Conservation (phyloP, 2,797 vertebrate genomes). For the Esox lucius region DNA sequence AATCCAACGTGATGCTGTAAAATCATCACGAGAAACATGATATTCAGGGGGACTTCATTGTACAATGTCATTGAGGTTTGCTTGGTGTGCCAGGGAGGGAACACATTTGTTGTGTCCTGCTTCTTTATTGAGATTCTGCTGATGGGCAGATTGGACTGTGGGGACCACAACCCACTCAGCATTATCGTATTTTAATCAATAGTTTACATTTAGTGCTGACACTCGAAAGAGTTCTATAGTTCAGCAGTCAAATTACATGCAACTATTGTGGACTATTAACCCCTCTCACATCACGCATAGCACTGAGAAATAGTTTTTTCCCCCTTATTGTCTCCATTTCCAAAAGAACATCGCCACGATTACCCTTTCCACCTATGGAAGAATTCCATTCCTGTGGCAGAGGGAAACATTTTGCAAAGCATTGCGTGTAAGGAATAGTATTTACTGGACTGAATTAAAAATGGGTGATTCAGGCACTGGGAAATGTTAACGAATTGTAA, state of each 20-base stretch:
- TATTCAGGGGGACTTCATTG: not conserved
- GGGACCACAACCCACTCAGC: conserved; percentile 84
- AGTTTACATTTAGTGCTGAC: conserved; percentile 90
- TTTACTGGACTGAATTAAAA: not conserved
- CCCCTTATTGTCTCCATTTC: not conserved
- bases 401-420: not conserved
- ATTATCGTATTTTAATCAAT: conserved; percentile 94
- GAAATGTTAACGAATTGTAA: conserved; percentile 37
- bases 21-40: not conserved
- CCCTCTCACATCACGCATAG: conserved; percentile 37
- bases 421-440: not conserved
- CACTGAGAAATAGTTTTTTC: not conserved
- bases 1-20: conserved; percentile 9
- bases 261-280: conserved; percentile 68
- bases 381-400: not conserved
- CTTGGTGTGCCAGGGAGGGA: conserved; percentile 37
- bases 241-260: conserved; percentile 81
- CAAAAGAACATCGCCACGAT: not conserved
- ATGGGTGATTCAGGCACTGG: conserved; percentile 4
- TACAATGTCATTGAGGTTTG: conserved; percentile 9
- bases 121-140: conserved; percentile 80
- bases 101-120: conserved; percentile 30
- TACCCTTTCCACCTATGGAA: not conserved
- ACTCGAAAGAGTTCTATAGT: conserved; percentile 82
- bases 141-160: conserved; percentile 83